Percentiles rank a stretch among this genome's conserved stretches.
Evolutionary conservation across 2,888 invertebrate genomes (phyloP).

Genomic region (Stenolophus ochropezus): DNA sequence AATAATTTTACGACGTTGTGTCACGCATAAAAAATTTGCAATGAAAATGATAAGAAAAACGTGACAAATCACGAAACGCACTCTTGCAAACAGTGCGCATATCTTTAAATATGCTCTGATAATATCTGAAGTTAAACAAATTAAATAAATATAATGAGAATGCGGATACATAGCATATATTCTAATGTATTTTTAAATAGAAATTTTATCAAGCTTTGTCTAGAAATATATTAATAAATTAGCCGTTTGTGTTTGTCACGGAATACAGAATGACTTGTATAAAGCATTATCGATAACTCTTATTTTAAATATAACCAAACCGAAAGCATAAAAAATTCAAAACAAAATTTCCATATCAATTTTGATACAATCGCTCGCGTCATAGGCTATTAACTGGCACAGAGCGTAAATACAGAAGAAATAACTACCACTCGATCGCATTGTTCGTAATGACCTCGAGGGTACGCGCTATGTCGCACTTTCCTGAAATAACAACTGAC

Average conservation of each 20-base stretch:
- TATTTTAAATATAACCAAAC: constrained; percentile 43
- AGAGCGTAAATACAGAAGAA: neutral
- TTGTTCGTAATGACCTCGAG: neutral
- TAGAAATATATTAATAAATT: constrained; percentile 36
- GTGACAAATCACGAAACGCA: neutral
- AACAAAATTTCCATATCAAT: constrained; percentile 32
- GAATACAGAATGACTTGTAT: constrained; percentile 30
- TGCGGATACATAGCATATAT: neutral
- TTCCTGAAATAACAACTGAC: neutral
- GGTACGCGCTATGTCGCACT: neutral
- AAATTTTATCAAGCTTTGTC: constrained; percentile 16
- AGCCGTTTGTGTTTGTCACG: constrained; percentile 27
- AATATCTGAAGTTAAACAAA: neutral
- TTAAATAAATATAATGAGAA: neutral
- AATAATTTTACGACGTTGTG: neutral
- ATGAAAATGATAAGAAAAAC: neutral
- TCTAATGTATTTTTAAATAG: constrained; percentile 30
- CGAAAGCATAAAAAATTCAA: constrained; percentile 22
- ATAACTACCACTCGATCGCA: neutral
- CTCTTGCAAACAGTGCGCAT: neutral
- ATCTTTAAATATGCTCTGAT: neutral
- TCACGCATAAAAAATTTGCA: neutral
- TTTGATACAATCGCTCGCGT: constrained; percentile 24
- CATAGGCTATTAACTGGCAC: constrained; percentile 4
- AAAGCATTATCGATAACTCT: constrained; percentile 37